Evolutionary conservation across 2,113 vertebrate species (phyloP), one percentile per base, ranked within the genome.

Genomic region (Prinia subflava): DNA sequence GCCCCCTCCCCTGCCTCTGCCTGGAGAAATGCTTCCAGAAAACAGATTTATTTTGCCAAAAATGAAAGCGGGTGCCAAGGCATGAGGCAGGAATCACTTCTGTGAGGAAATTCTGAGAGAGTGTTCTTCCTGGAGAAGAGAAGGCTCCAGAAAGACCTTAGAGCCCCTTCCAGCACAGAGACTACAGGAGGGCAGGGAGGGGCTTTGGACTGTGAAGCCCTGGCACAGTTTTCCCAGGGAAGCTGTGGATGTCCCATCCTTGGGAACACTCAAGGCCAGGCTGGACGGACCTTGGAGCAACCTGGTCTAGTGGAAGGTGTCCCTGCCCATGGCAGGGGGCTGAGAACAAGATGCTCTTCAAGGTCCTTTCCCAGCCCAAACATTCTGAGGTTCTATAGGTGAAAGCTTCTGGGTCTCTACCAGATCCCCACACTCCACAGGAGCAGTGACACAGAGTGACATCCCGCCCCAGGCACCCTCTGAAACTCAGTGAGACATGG

Each of bases 401-500:
- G 16, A 28, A 78, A 47, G 9, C 8, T 33, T 21, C 24, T 0
- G 1, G 5, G 18, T 68, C 11, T 67, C 42, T 20, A 3, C 8
- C 6, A 42, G 42, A 2, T 1, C 37, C 18, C 42, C 28, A 7
- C 20, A 0, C 28, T 25, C 21, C 21, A 12, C 0, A n/a, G 2
- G 10, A 63, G 11, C n/a, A 35, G 15, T 1, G 13, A n/a, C n/a
- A 6, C 25, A n/a, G 37, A 27, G 35, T 14, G 16, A 31, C 7
- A 1, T n/a, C 55, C 64, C 35, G 7, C 27, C 50, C 30, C 0
- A 0, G 46, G 9, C 15, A 59, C 33, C 15, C 35, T 55, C 44
- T n/a, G 11, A 28, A 49, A 23, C 31, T 22, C 56, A 13, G 18
- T 9, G 23, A 39, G 68, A 28, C 0, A 1, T 5, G 16, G 10